phyloP scores from a whole-genome alignment of 1,140 invertebrate genomes.

The Arctopsyche grandis region DNA sequence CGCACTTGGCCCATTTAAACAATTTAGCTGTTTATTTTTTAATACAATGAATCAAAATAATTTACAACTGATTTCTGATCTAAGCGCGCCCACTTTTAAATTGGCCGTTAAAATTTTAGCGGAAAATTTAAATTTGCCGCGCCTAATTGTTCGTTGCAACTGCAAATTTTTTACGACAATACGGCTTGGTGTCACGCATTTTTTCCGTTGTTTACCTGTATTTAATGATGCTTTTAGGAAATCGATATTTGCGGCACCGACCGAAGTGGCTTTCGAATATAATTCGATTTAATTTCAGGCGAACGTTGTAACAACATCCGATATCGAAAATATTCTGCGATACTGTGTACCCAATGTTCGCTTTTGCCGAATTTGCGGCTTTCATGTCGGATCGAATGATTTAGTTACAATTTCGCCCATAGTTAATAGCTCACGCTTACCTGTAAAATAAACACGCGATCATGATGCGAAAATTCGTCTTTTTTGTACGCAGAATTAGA shows the following conservation, averaged over 20 bases:
- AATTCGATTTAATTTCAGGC: no score
- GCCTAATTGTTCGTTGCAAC: no score
- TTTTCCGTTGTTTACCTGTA: no score
- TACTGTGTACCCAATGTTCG: no score
- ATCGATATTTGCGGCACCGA: no score
- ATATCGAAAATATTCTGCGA: no score
- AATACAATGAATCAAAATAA: not conserved
- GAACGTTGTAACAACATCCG: no score
- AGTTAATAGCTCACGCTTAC: not conserved
- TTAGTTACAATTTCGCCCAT: constrained; percentile 7
- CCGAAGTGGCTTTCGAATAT: no score
- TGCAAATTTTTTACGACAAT: no score
- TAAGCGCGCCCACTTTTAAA: not conserved
- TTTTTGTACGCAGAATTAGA: not conserved
- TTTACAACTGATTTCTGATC: not conserved
- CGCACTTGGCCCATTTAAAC: not conserved
- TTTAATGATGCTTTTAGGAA: no score
- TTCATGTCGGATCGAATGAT: not conserved
- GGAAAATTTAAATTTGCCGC: no score
- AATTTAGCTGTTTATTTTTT: not conserved
- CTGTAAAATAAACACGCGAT: not conserved
- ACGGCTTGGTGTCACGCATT: no score
- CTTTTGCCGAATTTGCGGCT: not conserved
- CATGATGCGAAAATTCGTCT: not conserved
- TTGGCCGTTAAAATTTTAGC: constrained; percentile 1